These are phyloP conservation scores for Porites rus DNA, from an alignment of 92 coral and sea anemone species.

Conservation along the genomic window DNA sequence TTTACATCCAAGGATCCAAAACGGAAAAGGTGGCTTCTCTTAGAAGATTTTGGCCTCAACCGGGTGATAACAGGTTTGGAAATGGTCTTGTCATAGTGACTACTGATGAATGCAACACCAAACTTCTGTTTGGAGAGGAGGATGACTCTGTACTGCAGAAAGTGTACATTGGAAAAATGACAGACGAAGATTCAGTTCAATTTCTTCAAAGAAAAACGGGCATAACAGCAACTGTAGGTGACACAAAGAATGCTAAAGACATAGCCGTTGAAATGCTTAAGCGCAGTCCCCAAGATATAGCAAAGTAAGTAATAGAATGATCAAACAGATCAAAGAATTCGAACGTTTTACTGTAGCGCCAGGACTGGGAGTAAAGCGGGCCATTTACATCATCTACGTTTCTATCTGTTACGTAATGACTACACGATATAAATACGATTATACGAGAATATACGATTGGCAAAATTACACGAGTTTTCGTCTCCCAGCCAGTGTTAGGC, in stretches of 20 bases:
- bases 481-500: too few species aligned
- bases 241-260: conserved; percentile 8
- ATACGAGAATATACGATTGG: too few species aligned
- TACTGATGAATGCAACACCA: not conserved
- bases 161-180: conserved; percentile 31
- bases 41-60: conserved; percentile 9
- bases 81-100: conserved; percentile 39
- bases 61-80: conserved; percentile 29
- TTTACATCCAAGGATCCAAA: not conserved
- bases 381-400: too few species aligned
- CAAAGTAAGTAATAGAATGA: conserved; percentile 6
- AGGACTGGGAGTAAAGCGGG: too few species aligned
- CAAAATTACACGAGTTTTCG: too few species aligned
- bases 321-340: not conserved
- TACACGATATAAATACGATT: too few species aligned
- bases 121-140: not conserved
- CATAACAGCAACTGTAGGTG: not conserved
- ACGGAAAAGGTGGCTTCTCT: not conserved
- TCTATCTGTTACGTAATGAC: too few species aligned
- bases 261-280: not conserved
- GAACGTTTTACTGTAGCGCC: not conserved
- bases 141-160: not conserved
- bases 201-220: conserved; percentile 23
- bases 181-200: conserved; percentile 9
- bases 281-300: conserved; percentile 34